Evolutionary conservation across 2,113 vertebrate species (phyloP), one percentile per base, ranked within the genome.

Genomic region (Myrmecobius fasciatus): DNA sequence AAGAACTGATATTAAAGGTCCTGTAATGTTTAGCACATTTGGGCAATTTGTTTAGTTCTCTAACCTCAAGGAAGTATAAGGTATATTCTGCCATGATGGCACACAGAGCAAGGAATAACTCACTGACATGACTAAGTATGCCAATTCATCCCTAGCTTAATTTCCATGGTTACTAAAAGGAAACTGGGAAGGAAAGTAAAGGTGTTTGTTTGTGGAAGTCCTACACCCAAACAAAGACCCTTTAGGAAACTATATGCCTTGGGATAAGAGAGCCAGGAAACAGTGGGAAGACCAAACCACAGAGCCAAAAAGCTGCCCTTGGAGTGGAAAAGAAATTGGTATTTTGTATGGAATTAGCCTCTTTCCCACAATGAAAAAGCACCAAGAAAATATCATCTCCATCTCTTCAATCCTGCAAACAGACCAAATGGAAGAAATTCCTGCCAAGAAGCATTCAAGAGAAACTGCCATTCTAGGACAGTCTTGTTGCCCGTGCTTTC

Each of bases 381-480:
- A n/a, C 36, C 5, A n/a, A 49, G 60, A 53, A n/a, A 48, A 36
- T 10, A 17, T 49, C 36, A 31, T 7, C 56, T 25, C 26, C 9
- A 1, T 92, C 0, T 0, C 11, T 93, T 52, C 53, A 14, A 67
- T 20, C 53, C 51, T 43, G 0, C 14, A 5, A 83, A 48, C 54
- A 88, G 89, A 22, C 25, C 43, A 8, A 83, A 43, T 83, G 36
- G 43, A 46, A 17, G 25, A 9, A 20, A 17, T 26, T 92, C 91
- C 49, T 1, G n/a, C 36, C n/a, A 43, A 83, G 67, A 83, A 83
- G 36, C 43, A 1, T 43, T 43, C 17, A 24, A 31, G 24, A 25
- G 26, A 0, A 4, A 43, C 11, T 5, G 2, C 22, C 0, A 31
- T n/a, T 28, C 51, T 49, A 17, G 7, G 4, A 48, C 10, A 56